Evolutionary conservation across 1,140 invertebrate genomes (phyloP).

Genomic region (Chironomus tepperi): DNA sequence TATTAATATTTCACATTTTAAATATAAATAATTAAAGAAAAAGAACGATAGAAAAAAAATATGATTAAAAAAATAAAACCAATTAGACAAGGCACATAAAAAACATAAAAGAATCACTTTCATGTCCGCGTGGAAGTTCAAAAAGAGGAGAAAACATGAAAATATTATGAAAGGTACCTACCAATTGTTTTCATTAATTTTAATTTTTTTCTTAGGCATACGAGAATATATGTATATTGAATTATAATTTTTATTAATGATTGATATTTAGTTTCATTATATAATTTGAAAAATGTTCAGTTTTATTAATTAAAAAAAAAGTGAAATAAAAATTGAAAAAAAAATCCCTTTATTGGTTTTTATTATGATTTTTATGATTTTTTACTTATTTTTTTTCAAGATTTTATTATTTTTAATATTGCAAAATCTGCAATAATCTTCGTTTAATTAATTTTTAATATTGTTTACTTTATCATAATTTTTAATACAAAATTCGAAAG

Average conservation of each 20-base stretch:
- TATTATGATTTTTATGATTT: too few relatives aligned
- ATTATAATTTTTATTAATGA: slow-evolving; percentile 10
- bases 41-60: too few relatives aligned
- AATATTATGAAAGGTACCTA: neutral
- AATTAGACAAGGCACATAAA: slow-evolving; percentile 5
- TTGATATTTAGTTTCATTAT: slow-evolving; percentile 8
- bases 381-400: too few relatives aligned
- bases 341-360: too few relatives aligned
- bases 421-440: too few relatives aligned
- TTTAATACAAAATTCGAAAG: too few relatives aligned
- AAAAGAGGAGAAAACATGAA: too few relatives aligned
- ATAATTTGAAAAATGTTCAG: slow-evolving; percentile 14
- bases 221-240: neutral
- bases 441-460: too few relatives aligned
- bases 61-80: neutral
- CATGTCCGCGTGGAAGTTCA: too few relatives aligned
- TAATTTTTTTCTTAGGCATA: neutral
- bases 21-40: too few relatives aligned
- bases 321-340: neutral
- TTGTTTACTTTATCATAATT: too few relatives aligned
- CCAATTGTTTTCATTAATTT: slow-evolving; percentile 14
- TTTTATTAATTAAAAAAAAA: neutral
- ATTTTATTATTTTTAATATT: neutral
- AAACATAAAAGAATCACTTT: neutral
- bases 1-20: neutral